Evolutionary conservation across 1,140 invertebrate genomes (phyloP).

Genomic region (Catajapyx aquilonaris): DNA sequence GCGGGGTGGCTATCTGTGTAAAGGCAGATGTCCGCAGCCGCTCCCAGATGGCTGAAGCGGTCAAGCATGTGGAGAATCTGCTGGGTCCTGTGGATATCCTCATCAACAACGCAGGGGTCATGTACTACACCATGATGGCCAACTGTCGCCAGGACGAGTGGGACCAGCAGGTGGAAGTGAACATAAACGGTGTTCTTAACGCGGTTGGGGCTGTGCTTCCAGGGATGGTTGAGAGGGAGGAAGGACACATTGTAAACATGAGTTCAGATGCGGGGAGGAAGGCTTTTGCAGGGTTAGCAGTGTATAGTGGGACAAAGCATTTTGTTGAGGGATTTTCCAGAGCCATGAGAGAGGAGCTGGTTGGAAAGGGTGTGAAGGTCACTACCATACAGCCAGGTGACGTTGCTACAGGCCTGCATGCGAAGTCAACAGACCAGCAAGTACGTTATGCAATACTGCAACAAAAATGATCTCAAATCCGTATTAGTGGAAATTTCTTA

Average conservation of each 20-base stretch:
- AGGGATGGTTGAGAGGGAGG: slow-evolving; percentile 10
- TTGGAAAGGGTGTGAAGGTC: slow-evolving; percentile 11
- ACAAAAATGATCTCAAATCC: too few species aligned
- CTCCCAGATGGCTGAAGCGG: slow-evolving; percentile 9
- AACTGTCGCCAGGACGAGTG: slow-evolving; percentile 12
- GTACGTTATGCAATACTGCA: slow-evolving; percentile 6
- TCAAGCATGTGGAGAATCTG: slow-evolving; percentile 8
- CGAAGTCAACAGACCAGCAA: slow-evolving; percentile 10
- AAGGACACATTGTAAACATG: slow-evolving; percentile 14
- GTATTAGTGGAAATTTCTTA: too few species aligned
- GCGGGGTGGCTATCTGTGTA: slow-evolving; percentile 6
- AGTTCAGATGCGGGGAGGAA: slow-evolving; percentile 14
- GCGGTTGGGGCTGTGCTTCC: slow-evolving; percentile 12
- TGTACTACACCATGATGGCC: slow-evolving; percentile 14
- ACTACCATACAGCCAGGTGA: slow-evolving; percentile 15
- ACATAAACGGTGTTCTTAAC: slow-evolving; percentile 13
- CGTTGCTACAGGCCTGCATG: slow-evolving; percentile 11
- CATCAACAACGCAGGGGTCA: slow-evolving; percentile 14
- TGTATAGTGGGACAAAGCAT: slow-evolving; percentile 14
- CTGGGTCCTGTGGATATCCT: slow-evolving; percentile 13
- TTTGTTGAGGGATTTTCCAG: slow-evolving; percentile 13
- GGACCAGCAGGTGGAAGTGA: slow-evolving; percentile 13
- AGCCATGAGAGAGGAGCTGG: slow-evolving; percentile 12
- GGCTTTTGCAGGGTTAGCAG: slow-evolving; percentile 14
- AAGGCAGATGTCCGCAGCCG: slow-evolving; percentile 11